Base-by-base conservation (phyloP, 2,797 vertebrate species). In the Furcifer pardalis region DNA sequence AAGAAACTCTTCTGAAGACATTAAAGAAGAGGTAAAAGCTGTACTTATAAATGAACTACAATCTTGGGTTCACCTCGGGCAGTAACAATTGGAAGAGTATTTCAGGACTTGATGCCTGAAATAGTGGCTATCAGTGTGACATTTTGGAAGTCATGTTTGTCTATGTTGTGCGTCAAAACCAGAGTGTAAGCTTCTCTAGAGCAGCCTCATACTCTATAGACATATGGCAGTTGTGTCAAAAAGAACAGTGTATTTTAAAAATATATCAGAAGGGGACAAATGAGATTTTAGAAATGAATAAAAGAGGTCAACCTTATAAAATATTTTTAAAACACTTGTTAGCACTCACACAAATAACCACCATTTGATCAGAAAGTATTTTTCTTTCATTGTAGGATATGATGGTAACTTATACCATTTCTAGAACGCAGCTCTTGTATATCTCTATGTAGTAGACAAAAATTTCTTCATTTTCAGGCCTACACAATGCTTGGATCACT, bases 1-100 rank as follows among this genome's bases (percentile, higher is more conserved):
- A 42, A 3, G 32, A 91, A 66, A 79, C 86, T 79, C 32, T 91
- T 91, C 88, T 86, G 84, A 87, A 65, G 73, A 72, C 84, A 74
- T 59, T 37, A 35, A 72, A 81, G 52, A 9, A 42, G 44, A 30
- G 62, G 75, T 42, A 75, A 73, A 87, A 88, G 65, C 84, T 46
- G 62, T 56, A 25, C 52, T 10, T 68, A 27, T 68, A 37, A 44
- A 37, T 85, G 37, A 77, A 32, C 71, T 81, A 82, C 77, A 83
- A 86, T 87, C 0, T 49, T 81, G 27, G 52, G 21, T 44, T 81
- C n/a, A 23, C 35, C 17, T n/a, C 27, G 4, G 17, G 0, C 0
- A 77, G 87, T 92, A 32, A 63, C 89, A 87, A 89, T 17, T 0
- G 74, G 77, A 56, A 69, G 35, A 79, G 52, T n/a, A 8, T 40